These are phyloP conservation scores for Theodoxus fluviatilis DNA, from an alignment of 2,888 invertebrate genomes.

Conservation along the genomic window DNA sequence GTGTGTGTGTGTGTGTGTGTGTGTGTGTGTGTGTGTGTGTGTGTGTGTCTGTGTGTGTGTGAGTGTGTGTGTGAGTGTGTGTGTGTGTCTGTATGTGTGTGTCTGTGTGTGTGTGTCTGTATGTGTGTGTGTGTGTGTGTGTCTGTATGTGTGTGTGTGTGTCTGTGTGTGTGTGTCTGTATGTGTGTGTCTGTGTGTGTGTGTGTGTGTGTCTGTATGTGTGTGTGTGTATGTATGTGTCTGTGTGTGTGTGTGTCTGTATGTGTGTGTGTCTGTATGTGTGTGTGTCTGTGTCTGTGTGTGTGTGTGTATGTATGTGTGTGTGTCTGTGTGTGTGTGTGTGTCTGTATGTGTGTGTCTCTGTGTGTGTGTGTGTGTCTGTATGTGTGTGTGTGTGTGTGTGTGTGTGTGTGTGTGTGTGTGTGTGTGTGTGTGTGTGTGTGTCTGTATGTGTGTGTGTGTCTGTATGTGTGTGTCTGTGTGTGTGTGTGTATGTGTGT, in stretches of 20 bases:
- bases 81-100: constrained; percentile 2
- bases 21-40: constrained; percentile 21
- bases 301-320: background rate
- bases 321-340: background rate
- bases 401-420: background rate
- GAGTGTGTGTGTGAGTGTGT: background rate
- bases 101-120: background rate
- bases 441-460: background rate
- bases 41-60: constrained; percentile 12
- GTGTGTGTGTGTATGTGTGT: background rate
- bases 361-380: background rate
- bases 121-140: background rate
- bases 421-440: background rate
- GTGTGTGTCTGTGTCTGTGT: too few relatives aligned
- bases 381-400: background rate
- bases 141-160: constrained; percentile 19
- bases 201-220: background rate
- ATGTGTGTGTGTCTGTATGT: too few relatives aligned
- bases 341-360: background rate
- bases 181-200: background rate
- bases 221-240: background rate
- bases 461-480: background rate
- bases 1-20: constrained; percentile 21
- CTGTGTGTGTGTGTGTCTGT: too few relatives aligned
- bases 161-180: constrained; percentile 12